Evolutionary conservation across 2,113 vertebrate genomes (phyloP).

Genomic region (Lipophrys pholis): DNA sequence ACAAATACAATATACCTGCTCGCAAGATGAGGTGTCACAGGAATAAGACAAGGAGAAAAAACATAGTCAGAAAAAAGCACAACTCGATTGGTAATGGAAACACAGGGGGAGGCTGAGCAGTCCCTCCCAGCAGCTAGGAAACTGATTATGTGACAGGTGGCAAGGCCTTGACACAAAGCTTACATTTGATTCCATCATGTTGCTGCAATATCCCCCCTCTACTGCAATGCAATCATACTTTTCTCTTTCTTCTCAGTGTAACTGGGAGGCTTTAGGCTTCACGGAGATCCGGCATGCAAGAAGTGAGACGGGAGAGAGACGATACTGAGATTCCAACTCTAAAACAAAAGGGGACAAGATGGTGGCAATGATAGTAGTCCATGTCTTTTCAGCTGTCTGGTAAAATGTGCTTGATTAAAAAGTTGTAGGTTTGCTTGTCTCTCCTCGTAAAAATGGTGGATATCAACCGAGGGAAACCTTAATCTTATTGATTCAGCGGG

Average conservation of each 20-base stretch:
- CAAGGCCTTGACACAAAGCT: constrained; percentile 20
- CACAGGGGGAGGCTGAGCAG: neutral
- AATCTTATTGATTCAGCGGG: too few relatives aligned
- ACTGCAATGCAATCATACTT: constrained; percentile 10
- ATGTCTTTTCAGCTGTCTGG: constrained; percentile 13
- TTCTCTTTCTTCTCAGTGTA: constrained; percentile 6
- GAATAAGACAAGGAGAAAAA: constrained; percentile 4
- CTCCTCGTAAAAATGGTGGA: too few relatives aligned
- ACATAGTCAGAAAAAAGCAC: neutral
- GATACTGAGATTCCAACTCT: constrained; percentile 3
- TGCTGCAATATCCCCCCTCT: neutral
- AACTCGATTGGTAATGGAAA: constrained; percentile 15
- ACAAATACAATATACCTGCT: neutral
- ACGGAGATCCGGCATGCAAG: neutral
- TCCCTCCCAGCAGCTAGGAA: constrained; percentile 16
- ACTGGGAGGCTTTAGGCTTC: neutral
- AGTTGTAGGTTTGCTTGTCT: neutral
- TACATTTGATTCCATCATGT: constrained; percentile 35
- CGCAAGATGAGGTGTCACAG: constrained; percentile 6
- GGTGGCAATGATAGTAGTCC: neutral
- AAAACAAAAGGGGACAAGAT: neutral
- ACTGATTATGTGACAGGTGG: constrained; percentile 42
- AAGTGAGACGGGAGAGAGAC: neutral
- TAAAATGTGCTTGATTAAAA: constrained; percentile 25
- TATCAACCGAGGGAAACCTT: too few relatives aligned